phyloP scores from a whole-genome alignment of 2,888 invertebrate species.

The Zygaena filipendulae region DNA sequence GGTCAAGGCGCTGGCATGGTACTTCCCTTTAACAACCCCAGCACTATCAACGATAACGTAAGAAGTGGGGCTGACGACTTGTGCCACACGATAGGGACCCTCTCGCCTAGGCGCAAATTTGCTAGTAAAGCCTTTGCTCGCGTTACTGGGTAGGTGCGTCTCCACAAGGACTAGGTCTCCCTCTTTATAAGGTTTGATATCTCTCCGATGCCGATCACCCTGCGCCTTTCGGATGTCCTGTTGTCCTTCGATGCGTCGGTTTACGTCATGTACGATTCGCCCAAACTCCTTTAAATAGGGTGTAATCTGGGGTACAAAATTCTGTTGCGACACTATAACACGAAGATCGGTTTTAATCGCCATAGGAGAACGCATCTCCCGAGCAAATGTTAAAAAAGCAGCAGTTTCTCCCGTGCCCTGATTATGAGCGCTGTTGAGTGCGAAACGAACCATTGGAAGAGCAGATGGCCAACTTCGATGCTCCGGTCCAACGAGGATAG shows the following conservation, averaged over 20 bases:
- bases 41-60: neutral
- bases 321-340: conserved; percentile 10
- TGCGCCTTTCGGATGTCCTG: conserved; percentile 1
- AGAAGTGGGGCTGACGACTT: conserved; percentile 8
- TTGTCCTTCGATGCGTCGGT: neutral
- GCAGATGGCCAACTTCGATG: conserved; percentile 19
- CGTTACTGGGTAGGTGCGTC: conserved; percentile 6
- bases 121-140: conserved; percentile 7
- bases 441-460: conserved; percentile 14
- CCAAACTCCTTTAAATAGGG: too few species aligned
- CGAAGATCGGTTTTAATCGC: conserved; percentile 9
- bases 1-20: conserved; percentile 1
- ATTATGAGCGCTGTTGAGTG: conserved; percentile 8
- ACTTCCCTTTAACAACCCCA: conserved; percentile 1
- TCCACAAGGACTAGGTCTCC: conserved; percentile 8
- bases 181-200: neutral
- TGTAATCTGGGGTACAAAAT: conserved; percentile 16
- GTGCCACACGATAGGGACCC: conserved; percentile 6
- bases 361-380: conserved; percentile 19
- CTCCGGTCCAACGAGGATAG: conserved; percentile 17
- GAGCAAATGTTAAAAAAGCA: conserved; percentile 20
- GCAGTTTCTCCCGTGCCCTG: conserved; percentile 16
- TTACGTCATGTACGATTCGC: too few species aligned
- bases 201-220: conserved; percentile 3
- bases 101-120: conserved; percentile 11